A percentile compares a stretch with the other conserved stretches of the same genome.
phyloP scores from a whole-genome alignment of 2,797 vertebrate genomes.

The Oryzias dopingdopingensis region DNA sequence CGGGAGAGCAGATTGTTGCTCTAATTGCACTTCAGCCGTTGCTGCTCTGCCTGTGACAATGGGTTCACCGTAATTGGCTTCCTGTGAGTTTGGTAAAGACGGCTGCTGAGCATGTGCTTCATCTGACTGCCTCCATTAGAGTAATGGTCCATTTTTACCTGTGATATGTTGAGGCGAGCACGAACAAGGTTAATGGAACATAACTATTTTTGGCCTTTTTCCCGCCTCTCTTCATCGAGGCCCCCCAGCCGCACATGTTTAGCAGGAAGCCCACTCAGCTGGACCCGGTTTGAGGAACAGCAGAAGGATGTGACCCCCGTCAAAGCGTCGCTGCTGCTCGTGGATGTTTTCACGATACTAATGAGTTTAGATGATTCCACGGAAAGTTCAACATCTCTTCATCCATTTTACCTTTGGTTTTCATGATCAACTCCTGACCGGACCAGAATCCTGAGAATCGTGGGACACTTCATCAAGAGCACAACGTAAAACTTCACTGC shows the following conservation, averaged over 20 bases:
- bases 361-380: not conserved
- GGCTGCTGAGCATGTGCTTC: slow-evolving; percentile 58
- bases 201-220: slow-evolving; percentile 21
- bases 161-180: slow-evolving; percentile 54
- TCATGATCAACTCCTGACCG: too few species aligned
- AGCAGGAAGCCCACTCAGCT: not conserved
- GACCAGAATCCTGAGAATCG: too few species aligned
- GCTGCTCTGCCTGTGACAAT: slow-evolving; percentile 18
- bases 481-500: too few species aligned
- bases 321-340: not conserved
- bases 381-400: too few species aligned
- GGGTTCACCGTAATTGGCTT: slow-evolving; percentile 61
- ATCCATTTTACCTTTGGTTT: too few species aligned
- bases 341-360: not conserved
- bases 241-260: not conserved
- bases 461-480: too few species aligned
- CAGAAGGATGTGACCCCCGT: not conserved
- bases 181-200: slow-evolving; percentile 43
- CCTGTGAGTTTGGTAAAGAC: slow-evolving; percentile 50
- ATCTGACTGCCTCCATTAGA: slow-evolving; percentile 54
- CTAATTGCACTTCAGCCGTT: slow-evolving; percentile 24
- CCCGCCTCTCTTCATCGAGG: not conserved
- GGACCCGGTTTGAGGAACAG: not conserved
- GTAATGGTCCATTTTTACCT: slow-evolving; percentile 59
- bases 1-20: slow-evolving; percentile 9